Conservation (phyloP, 2,888 invertebrate genomes). For the Dendrolimus pini region DNA sequence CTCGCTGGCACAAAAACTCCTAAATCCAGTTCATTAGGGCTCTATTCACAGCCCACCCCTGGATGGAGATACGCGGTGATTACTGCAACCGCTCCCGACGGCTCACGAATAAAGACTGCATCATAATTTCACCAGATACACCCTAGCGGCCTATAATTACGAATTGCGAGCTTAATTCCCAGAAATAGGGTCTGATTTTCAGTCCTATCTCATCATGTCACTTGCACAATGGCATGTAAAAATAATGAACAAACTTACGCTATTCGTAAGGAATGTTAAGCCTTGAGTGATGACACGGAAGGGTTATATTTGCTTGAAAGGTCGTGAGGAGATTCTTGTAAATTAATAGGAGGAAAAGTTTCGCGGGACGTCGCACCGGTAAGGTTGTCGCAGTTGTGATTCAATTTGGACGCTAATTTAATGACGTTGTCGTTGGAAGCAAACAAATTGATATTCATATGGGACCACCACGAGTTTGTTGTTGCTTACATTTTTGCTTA, state of each 20-base stretch:
- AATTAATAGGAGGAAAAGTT: conserved; percentile 76
- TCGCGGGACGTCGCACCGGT: conserved; percentile 66
- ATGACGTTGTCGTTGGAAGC: conserved; percentile 65
- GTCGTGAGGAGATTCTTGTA: conserved; percentile 62
- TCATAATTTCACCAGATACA: conserved; percentile 76
- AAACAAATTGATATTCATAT: conserved; percentile 77
- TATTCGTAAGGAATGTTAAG: conserved; percentile 39
- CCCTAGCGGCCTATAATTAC: conserved; percentile 41
- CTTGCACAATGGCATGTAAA: conserved; percentile 77
- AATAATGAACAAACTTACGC: conserved; percentile 73
- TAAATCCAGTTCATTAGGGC: conserved; percentile 77
- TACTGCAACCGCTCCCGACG: conserved; percentile 77
- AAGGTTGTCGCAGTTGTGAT: conserved; percentile 75
- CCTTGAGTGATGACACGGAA: conserved; percentile 36
- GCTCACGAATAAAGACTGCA: conserved; percentile 77
- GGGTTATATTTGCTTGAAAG: conserved; percentile 39
- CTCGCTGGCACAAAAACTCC: conserved; percentile 73
- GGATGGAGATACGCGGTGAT: conserved; percentile 77
- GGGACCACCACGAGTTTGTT: conserved; percentile 61
- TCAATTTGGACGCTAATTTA: conserved; percentile 77
- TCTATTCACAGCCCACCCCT: conserved; percentile 74
- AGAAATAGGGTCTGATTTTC: conserved; percentile 48
- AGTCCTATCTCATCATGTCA: conserved; percentile 42
- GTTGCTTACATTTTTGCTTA: conserved; percentile 50
- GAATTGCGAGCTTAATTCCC: conserved; percentile 48